Conservation (phyloP, 2,888 invertebrate species). For the Brachynemurus nebulosus region DNA sequence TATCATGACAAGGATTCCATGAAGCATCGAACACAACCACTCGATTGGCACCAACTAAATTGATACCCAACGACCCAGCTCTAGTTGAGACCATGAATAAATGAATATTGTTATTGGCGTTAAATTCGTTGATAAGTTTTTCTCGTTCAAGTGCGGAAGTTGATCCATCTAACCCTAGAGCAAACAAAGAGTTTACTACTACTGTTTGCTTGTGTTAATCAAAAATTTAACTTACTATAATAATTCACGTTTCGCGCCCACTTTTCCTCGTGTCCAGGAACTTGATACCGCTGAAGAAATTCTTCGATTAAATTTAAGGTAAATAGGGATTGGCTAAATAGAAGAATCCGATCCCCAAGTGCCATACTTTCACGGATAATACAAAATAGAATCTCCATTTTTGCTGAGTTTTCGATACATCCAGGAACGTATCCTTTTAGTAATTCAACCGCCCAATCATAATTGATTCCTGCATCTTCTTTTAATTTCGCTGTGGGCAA, state of each 20-base stretch:
- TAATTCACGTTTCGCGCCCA: constrained; percentile 84
- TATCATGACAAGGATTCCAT: constrained; percentile 99
- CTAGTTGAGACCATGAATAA: constrained; percentile 93
- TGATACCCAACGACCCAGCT: constrained; percentile 93
- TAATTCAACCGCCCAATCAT: constrained; percentile 77
- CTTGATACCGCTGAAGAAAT: constrained; percentile 61
- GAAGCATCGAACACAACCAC: constrained; percentile 97
- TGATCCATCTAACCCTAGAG: constrained; percentile 81
- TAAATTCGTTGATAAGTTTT: constrained; percentile 92
- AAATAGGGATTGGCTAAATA: constrained; percentile 93
- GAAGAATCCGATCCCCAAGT: constrained; percentile 77
- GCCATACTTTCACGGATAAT: constrained; percentile 79
- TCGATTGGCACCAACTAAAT: constrained; percentile 92
- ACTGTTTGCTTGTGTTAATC: background rate
- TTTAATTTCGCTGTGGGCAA: constrained; percentile 35
- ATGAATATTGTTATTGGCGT: constrained; percentile 71
- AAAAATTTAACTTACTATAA: constrained; percentile 55
- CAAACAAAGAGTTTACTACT: constrained; percentile 10
- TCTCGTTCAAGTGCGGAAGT: constrained; percentile 91
- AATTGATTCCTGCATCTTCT: constrained; percentile 71
- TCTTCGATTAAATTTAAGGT: constrained; percentile 92
- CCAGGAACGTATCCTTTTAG: constrained; percentile 78
- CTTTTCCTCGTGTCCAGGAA: constrained; percentile 52
- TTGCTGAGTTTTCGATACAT: constrained; percentile 83
- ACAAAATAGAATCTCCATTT: constrained; percentile 87